Percentiles rank a stretch among this genome's conserved stretches.
phyloP scores from a whole-genome alignment of 2,888 invertebrate species.

The Euproctis similis region DNA sequence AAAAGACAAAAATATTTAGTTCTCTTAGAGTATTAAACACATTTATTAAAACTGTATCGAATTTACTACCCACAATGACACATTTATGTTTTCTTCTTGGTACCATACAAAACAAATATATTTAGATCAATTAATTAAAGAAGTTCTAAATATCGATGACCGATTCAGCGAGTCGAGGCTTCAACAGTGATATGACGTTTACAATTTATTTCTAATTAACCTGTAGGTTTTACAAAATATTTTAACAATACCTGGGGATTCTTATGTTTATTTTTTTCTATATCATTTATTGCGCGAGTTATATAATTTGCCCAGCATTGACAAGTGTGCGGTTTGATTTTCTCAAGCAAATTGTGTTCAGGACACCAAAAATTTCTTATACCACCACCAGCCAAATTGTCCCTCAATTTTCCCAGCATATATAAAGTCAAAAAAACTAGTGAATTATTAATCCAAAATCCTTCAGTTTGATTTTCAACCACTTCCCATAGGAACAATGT shows the following conservation, averaged over 20 bases:
- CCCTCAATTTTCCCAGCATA: slow-evolving; percentile 40
- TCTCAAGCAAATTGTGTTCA: slow-evolving; percentile 40
- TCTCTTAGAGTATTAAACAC: no score
- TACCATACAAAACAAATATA: no score
- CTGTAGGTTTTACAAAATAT: slow-evolving; percentile 27
- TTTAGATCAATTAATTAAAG: no score
- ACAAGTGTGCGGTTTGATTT: slow-evolving; percentile 38
- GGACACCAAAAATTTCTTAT: slow-evolving; percentile 49
- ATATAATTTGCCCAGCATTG: slow-evolving; percentile 42
- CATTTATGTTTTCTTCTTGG: no score
- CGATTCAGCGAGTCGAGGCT: no score
- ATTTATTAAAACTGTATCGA: no score
- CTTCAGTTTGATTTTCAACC: slow-evolving; percentile 14
- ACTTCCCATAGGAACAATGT: slow-evolving; percentile 51
- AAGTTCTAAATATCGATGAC: no score
- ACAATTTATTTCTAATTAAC: no score
- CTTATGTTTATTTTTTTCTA: slow-evolving; percentile 28
- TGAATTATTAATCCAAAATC: slow-evolving; percentile 41
- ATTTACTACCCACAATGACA: no score
- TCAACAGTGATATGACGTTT: no score
- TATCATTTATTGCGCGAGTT: slow-evolving; percentile 30
- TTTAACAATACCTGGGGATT: slow-evolving; percentile 28
- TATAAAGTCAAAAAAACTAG: slow-evolving; percentile 36
- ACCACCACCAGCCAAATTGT: slow-evolving; percentile 26
- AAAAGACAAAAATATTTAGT: no score